Percentiles rank a stretch among this genome's conserved stretches.
These are phyloP conservation scores for Malurus splendens DNA, from an alignment of 2,797 vertebrate genomes.

Conservation along the genomic window DNA sequence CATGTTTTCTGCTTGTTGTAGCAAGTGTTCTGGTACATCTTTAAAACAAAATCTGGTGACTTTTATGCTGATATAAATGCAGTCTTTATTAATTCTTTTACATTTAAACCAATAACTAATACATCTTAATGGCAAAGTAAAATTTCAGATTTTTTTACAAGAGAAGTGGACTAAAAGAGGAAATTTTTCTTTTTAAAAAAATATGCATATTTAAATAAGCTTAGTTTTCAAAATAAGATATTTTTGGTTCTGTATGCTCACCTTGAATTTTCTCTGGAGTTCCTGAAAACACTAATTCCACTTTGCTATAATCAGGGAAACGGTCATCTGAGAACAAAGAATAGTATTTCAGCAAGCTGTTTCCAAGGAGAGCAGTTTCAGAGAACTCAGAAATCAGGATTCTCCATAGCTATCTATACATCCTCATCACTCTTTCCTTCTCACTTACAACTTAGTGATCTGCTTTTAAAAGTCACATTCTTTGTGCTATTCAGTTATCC, in stretches of 20 bases:
- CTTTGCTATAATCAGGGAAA: conserved; percentile 88
- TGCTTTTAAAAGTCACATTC: neutral
- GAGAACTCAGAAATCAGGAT: neutral
- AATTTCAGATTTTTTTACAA: neutral
- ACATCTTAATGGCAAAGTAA: neutral
- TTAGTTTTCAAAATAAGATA: neutral
- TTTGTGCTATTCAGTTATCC: neutral
- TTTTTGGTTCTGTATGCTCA: conserved; percentile 43
- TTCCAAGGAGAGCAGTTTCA: neutral
- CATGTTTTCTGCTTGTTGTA: neutral
- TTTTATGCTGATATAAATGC: neutral
- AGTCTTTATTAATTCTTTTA: neutral
- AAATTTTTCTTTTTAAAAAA: neutral
- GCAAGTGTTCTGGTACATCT: neutral
- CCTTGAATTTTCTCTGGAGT: conserved; percentile 88
- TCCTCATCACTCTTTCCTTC: neutral
- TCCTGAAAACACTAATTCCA: conserved; percentile 90
- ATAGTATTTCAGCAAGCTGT: neutral
- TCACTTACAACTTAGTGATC: neutral
- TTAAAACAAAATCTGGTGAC: neutral
- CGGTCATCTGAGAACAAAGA: conserved; percentile 80
- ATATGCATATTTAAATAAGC: neutral
- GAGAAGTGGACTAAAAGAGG: neutral
- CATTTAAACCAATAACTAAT: neutral
- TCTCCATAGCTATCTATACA: neutral